Evolutionary conservation across 1,140 invertebrate genomes (phyloP).

Genomic region (Drosophila navojoa): DNA sequence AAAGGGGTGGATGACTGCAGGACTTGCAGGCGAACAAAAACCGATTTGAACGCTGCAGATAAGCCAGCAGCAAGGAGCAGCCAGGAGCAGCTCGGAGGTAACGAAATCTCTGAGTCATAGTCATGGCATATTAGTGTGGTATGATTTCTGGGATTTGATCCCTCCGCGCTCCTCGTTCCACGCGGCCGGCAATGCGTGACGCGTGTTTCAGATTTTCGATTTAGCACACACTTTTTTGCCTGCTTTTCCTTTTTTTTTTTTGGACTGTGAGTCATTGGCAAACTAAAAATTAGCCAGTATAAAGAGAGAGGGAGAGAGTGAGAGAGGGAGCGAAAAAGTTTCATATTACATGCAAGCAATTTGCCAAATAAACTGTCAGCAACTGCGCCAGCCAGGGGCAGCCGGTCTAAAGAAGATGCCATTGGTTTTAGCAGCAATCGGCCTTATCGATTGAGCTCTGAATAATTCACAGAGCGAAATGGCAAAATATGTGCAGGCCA

Average conservation of each 20-base stretch:
- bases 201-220: conserved; percentile 81
- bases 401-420: conserved; percentile 43
- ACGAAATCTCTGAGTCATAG: conserved; percentile 66
- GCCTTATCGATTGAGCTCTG: conserved; percentile 66
- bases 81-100: conserved; percentile 7
- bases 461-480: conserved; percentile 68
- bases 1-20: conserved; percentile 37
- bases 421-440: conserved; percentile 38
- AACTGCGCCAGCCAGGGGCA: conserved; percentile 29
- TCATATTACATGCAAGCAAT: conserved; percentile 79
- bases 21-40: conserved; percentile 22
- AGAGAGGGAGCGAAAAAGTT: conserved; percentile 51
- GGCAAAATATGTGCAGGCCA: conserved; percentile 38
- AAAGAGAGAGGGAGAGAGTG: conserved; percentile 5
- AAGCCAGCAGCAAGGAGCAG: conserved; percentile 11
- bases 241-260: neutral
- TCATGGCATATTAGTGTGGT: conserved; percentile 61
- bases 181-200: conserved; percentile 49
- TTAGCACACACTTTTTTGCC: conserved; percentile 62
- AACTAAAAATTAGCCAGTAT: conserved; percentile 70
- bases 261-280: conserved; percentile 38
- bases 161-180: conserved; percentile 25
- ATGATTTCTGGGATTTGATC: conserved; percentile 12
- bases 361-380: conserved; percentile 81
- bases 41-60: conserved; percentile 16